These are phyloP conservation scores for Phenganax stokvisi DNA, from an alignment of 92 coral and sea anemone genomes.

Conservation along the genomic window DNA sequence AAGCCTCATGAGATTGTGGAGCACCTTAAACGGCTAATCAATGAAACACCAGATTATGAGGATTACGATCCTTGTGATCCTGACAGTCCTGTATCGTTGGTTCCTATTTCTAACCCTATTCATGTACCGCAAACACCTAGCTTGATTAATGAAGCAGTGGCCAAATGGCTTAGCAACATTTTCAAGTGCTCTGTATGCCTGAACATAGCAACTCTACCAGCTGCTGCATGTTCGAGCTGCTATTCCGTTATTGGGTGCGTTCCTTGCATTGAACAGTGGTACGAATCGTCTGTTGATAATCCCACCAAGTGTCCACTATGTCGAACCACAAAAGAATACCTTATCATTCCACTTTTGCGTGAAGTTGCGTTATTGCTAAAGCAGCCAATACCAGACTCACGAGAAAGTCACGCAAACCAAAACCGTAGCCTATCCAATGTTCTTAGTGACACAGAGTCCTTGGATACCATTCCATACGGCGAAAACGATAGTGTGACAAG, in stretches of 20 bases:
- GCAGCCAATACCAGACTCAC: conserved; percentile 40
- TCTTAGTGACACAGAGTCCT: not conserved
- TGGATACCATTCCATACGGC: conserved; percentile 40
- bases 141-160: not conserved
- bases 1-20: conserved; percentile 31
- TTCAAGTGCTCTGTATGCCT: conserved; percentile 6
- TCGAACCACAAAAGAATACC: conserved; percentile 45
- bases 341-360: conserved; percentile 46
- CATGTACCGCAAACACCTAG: not conserved
- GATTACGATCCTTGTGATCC: conserved; percentile 14
- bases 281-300: conserved; percentile 26
- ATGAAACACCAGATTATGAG: conserved; percentile 28
- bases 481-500: not conserved
- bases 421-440: not conserved
- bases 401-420: not conserved
- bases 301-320: conserved; percentile 49
- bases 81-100: not conserved
- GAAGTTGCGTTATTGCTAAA: conserved; percentile 44
- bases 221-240: conserved; percentile 53
- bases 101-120: no score
- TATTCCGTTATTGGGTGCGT: conserved; percentile 54
- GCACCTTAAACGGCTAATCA: conserved; percentile 32
- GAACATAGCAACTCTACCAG: conserved; percentile 30
- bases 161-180: not conserved
- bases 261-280: conserved; percentile 57